Evolutionary conservation across 2,797 vertebrate species (phyloP).

Genomic region (Argentina silus): DNA sequence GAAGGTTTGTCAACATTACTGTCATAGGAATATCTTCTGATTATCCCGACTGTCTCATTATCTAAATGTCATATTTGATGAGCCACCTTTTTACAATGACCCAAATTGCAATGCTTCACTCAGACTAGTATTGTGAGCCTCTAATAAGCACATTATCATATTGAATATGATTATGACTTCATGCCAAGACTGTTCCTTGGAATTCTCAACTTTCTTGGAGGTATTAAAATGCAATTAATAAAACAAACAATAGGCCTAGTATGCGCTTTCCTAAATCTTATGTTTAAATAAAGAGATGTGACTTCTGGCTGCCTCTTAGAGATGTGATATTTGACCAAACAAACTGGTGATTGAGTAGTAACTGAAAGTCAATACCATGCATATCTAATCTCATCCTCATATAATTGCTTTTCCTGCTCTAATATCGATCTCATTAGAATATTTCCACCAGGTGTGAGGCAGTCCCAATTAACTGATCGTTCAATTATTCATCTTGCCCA

Average conservation of each 20-base stretch:
- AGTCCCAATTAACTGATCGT: conserved; percentile 42
- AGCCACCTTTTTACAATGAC: not conserved
- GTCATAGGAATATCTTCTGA: not conserved
- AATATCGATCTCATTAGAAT: conserved; percentile 48
- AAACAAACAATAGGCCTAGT: conserved; percentile 44
- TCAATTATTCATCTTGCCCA: not conserved
- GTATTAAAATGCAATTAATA: conserved; percentile 28
- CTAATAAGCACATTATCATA: conserved; percentile 4
- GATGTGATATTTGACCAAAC: conserved; percentile 46
- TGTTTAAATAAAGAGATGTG: conserved; percentile 41
- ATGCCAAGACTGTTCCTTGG: conserved; percentile 15
- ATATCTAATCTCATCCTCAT: conserved; percentile 55
- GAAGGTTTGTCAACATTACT: conserved; percentile 45
- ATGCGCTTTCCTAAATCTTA: conserved; percentile 44
- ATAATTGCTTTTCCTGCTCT: conserved; percentile 61
- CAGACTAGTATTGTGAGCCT: not conserved
- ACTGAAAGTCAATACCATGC: conserved; percentile 40
- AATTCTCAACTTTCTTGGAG: conserved; percentile 11
- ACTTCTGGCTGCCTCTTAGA: conserved; percentile 11
- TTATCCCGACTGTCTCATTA: not conserved
- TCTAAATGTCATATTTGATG: not conserved
- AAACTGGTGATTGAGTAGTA: conserved; percentile 27
- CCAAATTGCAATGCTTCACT: not conserved
- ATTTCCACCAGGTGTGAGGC: conserved; percentile 65
- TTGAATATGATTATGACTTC: conserved; percentile 29